Conservation (phyloP, 2,888 invertebrate species). For the Eurois occulta region DNA sequence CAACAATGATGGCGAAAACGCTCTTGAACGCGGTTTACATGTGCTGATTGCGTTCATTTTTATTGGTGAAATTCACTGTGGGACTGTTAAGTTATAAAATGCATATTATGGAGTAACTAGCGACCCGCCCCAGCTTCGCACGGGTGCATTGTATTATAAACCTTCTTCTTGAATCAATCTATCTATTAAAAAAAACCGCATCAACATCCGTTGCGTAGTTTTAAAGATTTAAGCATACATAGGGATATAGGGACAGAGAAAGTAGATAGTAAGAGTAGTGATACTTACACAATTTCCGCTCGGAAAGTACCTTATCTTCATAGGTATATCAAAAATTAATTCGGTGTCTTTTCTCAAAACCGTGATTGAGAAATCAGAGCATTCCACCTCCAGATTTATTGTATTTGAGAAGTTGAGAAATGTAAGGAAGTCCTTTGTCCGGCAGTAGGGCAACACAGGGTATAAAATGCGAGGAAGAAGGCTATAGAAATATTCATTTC, state of each 20-base stretch:
- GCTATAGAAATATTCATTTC: background rate
- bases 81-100: background rate
- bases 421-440: conserved; percentile 32
- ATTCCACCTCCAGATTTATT: conserved; percentile 39
- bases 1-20: background rate
- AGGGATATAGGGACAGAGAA: too few relatives aligned
- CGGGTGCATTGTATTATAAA: too few relatives aligned
- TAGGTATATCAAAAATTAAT: conserved; percentile 23
- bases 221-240: too few relatives aligned
- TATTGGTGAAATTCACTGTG: background rate
- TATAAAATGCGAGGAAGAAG: background rate
- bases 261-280: too few relatives aligned
- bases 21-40: background rate
- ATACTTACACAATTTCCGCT: background rate
- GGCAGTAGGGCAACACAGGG: conserved; percentile 17
- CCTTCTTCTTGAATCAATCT: too few relatives aligned
- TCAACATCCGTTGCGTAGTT: too few relatives aligned
- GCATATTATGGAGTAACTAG: too few relatives aligned
- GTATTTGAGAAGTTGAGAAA: conserved; percentile 32
- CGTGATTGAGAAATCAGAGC: conserved; percentile 34
- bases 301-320: background rate
- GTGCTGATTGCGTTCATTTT: background rate
- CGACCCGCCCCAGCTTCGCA: too few relatives aligned
- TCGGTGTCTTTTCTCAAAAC: background rate
- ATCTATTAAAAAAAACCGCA: too few relatives aligned